Evolutionary conservation across 2,888 invertebrate genomes (phyloP), one percentile per base, ranked within the genome.

Genomic region (Drosophila melanosoma): DNA sequence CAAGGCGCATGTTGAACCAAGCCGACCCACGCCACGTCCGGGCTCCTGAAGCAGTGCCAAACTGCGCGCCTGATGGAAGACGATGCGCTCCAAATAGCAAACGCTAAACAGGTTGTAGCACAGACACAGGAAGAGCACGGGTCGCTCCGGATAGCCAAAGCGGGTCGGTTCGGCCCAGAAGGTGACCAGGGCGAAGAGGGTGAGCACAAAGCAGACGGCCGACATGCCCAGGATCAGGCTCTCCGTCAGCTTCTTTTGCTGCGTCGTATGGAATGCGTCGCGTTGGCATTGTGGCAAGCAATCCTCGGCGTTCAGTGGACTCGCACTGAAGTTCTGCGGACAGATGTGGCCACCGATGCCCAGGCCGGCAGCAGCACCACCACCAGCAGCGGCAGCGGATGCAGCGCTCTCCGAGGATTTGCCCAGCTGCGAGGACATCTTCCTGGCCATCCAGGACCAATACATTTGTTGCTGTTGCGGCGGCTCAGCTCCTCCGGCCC

Each of bases 121-220:
- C 1, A 97, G 95, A 7, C 98, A 97, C 73, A 98, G 94, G 94
- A 97, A 98, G 68, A 98, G 96, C 45, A 98, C 96, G 0, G 98
- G 98, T 52, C 98, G 94, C 91, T 98, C 98, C 0, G 99, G 99
- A 93, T 98, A 99, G 48, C 97, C 95, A 92, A 98, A 99, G 61
- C 99, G 94, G 42, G 96, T 95, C 36, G 97, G 97, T 90, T 98
- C 98, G 48, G 98, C 96, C 94, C 97, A 95, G 93, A 98, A 98
- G 0, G 99, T 98, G 58, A 97, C 94, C 82, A 97, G 93, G 0
- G 97, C 96, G 92, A 98, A 98, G 0, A 96, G 94, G 0, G 98
- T 97, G 20, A 98, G 96, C 1, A 96, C 94, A 88, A 97, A 95
- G 74, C 97, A 96, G 35, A 97, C 93, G 92, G 96, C 96, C 0